A percentile compares a stretch with the other conserved stretches of the same genome.
Conservation (phyloP, 2,113 vertebrate genomes). For the Petrocephalus zakoni region DNA sequence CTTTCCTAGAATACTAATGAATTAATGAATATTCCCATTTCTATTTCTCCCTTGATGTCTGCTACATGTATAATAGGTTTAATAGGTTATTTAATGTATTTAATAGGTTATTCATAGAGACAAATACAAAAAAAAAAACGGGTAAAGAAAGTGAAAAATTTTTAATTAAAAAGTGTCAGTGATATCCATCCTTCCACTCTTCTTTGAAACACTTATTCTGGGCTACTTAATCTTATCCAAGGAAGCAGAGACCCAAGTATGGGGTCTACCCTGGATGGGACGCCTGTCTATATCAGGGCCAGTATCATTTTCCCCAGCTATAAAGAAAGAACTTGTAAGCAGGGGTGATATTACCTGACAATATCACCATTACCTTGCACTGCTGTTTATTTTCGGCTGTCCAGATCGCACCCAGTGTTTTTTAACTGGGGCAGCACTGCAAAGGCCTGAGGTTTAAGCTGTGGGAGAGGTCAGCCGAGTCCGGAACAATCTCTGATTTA, state of each 20-base stretch:
- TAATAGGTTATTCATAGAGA: not conserved
- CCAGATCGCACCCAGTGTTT: slow-evolving; percentile 20
- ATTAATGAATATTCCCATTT: not conserved
- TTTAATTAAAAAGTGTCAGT: not conserved
- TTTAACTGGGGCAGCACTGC: not conserved
- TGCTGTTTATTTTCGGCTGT: not conserved
- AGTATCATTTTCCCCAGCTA: not conserved
- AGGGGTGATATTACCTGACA: not conserved
- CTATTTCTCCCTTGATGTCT: not conserved
- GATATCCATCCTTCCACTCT: not conserved
- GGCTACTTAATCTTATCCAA: not conserved
- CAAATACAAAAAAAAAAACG: not conserved
- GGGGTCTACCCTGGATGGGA: not conserved
- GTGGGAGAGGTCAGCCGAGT: not conserved
- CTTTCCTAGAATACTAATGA: not conserved
- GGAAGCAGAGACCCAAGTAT: not conserved
- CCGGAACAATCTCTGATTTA: not conserved
- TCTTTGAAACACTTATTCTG: not conserved
- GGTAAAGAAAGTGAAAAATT: not conserved
- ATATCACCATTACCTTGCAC: not conserved
- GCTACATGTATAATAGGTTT: not conserved
- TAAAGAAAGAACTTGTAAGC: not conserved
- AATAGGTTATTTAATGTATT: not conserved
- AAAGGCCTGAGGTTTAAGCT: not conserved
- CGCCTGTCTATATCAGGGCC: not conserved